Evolutionary conservation across 2,797 vertebrate species (phyloP).

Genomic region (Percopsis omiscomaycus): DNA sequence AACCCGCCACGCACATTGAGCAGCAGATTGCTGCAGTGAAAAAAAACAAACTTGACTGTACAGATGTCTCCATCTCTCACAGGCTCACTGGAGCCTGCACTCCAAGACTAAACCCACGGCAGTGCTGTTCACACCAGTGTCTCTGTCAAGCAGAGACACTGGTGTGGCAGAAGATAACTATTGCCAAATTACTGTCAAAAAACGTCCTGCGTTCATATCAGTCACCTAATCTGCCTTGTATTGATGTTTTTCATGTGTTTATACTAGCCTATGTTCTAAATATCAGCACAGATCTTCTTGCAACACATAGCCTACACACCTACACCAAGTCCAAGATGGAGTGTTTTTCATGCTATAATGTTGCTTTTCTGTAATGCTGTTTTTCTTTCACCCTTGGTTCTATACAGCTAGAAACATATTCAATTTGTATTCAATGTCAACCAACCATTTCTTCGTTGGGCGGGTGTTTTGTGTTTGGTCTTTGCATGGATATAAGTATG

Average conservation of each 20-base stretch:
- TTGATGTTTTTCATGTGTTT: conserved; percentile 23
- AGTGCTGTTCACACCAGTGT: conserved; percentile 26
- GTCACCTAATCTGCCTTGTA: conserved; percentile 3
- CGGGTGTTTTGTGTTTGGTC: background rate
- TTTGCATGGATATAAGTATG: background rate
- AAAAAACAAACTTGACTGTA: conserved; percentile 42
- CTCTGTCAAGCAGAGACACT: conserved; percentile 53
- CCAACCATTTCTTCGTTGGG: background rate
- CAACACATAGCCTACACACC: too few relatives aligned
- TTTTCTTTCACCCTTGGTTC: background rate
- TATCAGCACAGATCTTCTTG: background rate
- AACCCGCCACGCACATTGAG: conserved; percentile 23
- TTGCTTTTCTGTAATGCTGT: background rate
- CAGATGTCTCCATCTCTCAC: conserved; percentile 71
- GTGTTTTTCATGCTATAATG: too few relatives aligned
- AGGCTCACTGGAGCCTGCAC: conserved; percentile 65
- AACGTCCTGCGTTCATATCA: conserved; percentile 38
- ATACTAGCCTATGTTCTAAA: background rate
- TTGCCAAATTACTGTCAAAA: conserved; percentile 12
- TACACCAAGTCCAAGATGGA: too few relatives aligned
- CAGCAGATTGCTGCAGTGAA: conserved; percentile 46
- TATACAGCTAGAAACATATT: background rate
- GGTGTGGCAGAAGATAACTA: conserved; percentile 8
- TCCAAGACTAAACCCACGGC: conserved; percentile 19
- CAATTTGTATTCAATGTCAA: background rate